These are phyloP conservation scores for Xestoiulus laeticollis DNA, from an alignment of 2,888 invertebrate genomes.

Conservation along the genomic window DNA sequence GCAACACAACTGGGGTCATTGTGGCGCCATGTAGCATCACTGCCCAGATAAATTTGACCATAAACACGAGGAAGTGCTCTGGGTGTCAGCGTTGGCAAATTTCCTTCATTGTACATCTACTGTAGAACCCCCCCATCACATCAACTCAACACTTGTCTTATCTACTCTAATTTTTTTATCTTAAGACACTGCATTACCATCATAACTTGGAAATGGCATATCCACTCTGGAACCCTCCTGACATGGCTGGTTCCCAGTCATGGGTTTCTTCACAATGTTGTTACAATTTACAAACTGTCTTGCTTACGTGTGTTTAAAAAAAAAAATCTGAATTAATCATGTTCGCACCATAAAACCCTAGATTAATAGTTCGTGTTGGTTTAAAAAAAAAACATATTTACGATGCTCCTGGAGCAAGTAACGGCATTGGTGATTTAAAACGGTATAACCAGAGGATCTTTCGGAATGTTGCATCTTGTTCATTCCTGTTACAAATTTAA, in stretches of 20 bases:
- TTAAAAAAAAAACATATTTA: too few species aligned
- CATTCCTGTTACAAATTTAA: too few species aligned
- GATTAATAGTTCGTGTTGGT: too few species aligned
- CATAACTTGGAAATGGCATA: background rate
- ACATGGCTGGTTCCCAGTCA: background rate
- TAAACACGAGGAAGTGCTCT: background rate
- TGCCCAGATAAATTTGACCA: background rate
- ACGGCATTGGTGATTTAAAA: too few species aligned
- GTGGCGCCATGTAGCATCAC: slow-evolving; percentile 37
- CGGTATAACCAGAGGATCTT: too few species aligned
- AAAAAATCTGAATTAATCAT: too few species aligned
- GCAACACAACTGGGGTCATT: background rate
- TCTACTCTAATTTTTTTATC: slow-evolving; percentile 24
- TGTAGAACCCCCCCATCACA: background rate
- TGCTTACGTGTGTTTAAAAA: too few species aligned
- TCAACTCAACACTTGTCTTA: slow-evolving; percentile 30
- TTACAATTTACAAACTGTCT: too few species aligned
- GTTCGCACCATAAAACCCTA: too few species aligned
- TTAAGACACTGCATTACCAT: slow-evolving; percentile 12
- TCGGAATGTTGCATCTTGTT: too few species aligned
- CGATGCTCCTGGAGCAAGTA: too few species aligned
- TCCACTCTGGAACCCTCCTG: background rate
- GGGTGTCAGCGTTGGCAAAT: background rate
- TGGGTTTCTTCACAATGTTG: too few species aligned
- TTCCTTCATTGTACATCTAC: slow-evolving; percentile 19